phyloP scores from a whole-genome alignment of 1,140 invertebrate genomes.

The Phortica variegata region DNA sequence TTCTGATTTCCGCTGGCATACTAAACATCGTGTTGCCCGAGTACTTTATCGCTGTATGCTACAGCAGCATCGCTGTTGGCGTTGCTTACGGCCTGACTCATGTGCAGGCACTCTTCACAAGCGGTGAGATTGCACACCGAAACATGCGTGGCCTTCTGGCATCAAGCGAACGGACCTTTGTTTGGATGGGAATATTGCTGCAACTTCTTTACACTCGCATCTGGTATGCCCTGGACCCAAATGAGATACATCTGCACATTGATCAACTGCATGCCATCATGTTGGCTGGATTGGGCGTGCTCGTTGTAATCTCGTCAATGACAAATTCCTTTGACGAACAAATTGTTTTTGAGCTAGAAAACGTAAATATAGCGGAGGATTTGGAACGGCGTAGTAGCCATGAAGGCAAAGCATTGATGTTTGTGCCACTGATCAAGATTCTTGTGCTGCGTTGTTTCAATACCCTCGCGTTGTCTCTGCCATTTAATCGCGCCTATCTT shows the following conservation, averaged over 20 bases:
- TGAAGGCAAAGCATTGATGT: constrained; percentile 3
- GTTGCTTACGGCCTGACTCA: constrained; percentile 38
- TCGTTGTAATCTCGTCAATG: constrained; percentile 29
- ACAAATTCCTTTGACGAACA: constrained; percentile 39
- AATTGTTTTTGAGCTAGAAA: constrained; percentile 38
- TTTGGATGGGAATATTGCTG: constrained; percentile 43
- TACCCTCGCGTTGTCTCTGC: constrained; percentile 34
- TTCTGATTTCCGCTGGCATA: constrained; percentile 33
- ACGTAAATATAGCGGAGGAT: too few species aligned
- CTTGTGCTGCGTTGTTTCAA: constrained; percentile 41
- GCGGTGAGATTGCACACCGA: constrained; percentile 37
- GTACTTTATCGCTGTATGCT: constrained; percentile 32
- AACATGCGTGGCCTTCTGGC: constrained; percentile 39
- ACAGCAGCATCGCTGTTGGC: constrained; percentile 38
- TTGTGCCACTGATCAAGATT: constrained; percentile 36
- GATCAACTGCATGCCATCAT: constrained; percentile 43
- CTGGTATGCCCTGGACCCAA: constrained; percentile 36
- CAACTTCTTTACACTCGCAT: constrained; percentile 43
- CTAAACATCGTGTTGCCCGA: constrained; percentile 29
- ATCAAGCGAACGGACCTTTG: constrained; percentile 38
- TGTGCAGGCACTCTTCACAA: constrained; percentile 37
- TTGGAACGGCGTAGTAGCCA: too few species aligned
- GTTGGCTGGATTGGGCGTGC: constrained; percentile 30
- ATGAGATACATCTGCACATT: constrained; percentile 31
- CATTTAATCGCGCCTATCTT: constrained; percentile 43